Evolutionary conservation across 2,888 invertebrate species (phyloP).

Genomic region (Drosophila tanythrix): DNA sequence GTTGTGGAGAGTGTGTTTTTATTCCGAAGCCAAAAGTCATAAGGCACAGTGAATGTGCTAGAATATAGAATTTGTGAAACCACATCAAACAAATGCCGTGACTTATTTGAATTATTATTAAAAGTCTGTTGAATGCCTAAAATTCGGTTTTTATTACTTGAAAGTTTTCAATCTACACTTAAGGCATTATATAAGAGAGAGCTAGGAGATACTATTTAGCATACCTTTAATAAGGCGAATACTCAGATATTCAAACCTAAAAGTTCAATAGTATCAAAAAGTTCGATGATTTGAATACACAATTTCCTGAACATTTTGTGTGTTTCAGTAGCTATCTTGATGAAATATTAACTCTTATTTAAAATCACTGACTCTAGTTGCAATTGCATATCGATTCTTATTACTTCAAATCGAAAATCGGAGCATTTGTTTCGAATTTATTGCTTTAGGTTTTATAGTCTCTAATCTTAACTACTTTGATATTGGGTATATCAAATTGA

Average conservation of each 20-base stretch:
- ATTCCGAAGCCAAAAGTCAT: neutral
- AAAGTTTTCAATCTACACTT: neutral
- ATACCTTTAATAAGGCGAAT: neutral
- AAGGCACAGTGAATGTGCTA: neutral
- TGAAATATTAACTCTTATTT: neutral
- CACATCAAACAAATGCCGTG: neutral
- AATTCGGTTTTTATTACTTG: neutral
- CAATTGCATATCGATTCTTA: neutral
- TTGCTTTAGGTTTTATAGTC: neutral
- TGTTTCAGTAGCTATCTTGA: no score
- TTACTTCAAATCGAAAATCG: neutral
- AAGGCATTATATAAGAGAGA: neutral
- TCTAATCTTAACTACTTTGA: neutral
- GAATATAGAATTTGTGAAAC: neutral
- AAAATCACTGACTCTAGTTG: neutral
- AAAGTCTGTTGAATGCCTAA: neutral
- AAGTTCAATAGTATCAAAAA: neutral
- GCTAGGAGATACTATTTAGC: no score
- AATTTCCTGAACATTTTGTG: no score
- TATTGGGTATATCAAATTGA: neutral
- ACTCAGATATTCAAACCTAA: neutral
- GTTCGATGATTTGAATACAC: neutral
- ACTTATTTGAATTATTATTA: neutral
- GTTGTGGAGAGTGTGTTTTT: conserved; percentile 27
- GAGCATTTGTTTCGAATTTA: neutral